phyloP scores from a whole-genome alignment of 2,797 vertebrate genomes.

The Lagocephalus sceleratus region DNA sequence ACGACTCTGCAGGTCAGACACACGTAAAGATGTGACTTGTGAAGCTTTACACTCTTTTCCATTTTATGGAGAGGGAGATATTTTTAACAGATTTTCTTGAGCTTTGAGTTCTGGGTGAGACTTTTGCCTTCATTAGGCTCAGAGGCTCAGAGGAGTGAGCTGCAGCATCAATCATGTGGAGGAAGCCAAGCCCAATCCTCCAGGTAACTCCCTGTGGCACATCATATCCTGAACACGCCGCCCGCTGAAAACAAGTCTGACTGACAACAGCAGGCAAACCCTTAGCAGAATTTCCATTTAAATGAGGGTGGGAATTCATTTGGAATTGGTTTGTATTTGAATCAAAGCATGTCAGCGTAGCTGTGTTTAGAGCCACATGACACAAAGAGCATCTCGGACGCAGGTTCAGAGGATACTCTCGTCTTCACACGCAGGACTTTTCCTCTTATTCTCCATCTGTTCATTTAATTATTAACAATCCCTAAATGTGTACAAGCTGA shows the following conservation, averaged over 20 bases:
- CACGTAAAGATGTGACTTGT: too few relatives aligned
- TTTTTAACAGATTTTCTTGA: too few relatives aligned
- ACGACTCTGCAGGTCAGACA: too few relatives aligned
- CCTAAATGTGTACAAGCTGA: too few relatives aligned
- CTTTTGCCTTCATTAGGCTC: conserved; percentile 3
- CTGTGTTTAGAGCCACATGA: conserved; percentile 28
- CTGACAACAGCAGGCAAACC: conserved; percentile 22
- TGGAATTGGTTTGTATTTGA: conserved; percentile 34
- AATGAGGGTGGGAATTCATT: conserved; percentile 47
- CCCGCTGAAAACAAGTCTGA: conserved; percentile 37
- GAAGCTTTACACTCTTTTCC: too few relatives aligned
- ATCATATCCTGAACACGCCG: conserved; percentile 22
- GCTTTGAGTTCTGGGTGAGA: conserved; percentile 2
- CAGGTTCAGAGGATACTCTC: too few relatives aligned
- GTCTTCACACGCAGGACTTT: too few relatives aligned
- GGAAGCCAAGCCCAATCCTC: conserved; percentile 34
- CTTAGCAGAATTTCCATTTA: conserved; percentile 55
- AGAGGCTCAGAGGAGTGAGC: conserved; percentile 6
- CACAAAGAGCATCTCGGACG: conserved; percentile 13
- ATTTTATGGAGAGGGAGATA: too few relatives aligned
- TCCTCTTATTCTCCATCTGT: too few relatives aligned
- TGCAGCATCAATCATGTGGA: conserved; percentile 40
- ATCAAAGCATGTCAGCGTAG: conserved; percentile 22
- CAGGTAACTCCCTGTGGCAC: conserved; percentile 28
- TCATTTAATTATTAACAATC: too few relatives aligned